These are phyloP conservation scores for Ophion obscuratus DNA, from an alignment of 2,888 invertebrate genomes.

Conservation along the genomic window DNA sequence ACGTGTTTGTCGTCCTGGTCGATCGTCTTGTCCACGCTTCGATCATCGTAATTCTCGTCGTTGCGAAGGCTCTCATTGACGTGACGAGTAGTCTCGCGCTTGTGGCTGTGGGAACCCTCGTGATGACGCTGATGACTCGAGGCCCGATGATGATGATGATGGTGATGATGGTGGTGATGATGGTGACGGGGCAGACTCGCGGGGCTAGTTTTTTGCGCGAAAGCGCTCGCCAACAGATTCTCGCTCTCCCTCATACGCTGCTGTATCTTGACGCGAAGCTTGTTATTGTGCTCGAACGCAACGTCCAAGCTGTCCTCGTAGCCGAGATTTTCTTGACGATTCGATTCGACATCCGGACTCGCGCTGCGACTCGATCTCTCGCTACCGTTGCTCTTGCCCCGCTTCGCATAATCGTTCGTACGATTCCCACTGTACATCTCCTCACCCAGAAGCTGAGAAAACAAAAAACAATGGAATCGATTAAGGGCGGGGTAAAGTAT, in stretches of 20 bases:
- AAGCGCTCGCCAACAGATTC: slow-evolving; percentile 79
- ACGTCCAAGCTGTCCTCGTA: slow-evolving; percentile 83
- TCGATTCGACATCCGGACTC: slow-evolving; percentile 74
- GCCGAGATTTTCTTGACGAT: slow-evolving; percentile 78
- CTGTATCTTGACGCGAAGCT: slow-evolving; percentile 82
- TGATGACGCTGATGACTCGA: slow-evolving; percentile 58
- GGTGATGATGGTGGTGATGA: slow-evolving; percentile 65
- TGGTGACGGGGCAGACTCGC: slow-evolving; percentile 58
- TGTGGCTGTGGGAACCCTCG: slow-evolving; percentile 45
- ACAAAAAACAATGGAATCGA: not conserved
- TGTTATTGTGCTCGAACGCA: slow-evolving; percentile 82
- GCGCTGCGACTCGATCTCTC: slow-evolving; percentile 78
- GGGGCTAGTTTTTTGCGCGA: slow-evolving; percentile 74
- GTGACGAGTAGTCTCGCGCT: slow-evolving; percentile 52
- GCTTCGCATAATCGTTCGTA: slow-evolving; percentile 76
- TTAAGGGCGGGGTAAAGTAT: too few relatives aligned
- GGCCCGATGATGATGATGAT: slow-evolving; percentile 61
- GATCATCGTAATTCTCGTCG: slow-evolving; percentile 48
- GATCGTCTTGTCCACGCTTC: slow-evolving; percentile 51
- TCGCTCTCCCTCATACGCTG: slow-evolving; percentile 82
- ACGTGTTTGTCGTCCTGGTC: slow-evolving; percentile 57
- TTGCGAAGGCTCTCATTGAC: slow-evolving; percentile 41
- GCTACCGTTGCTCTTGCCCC: slow-evolving; percentile 69
- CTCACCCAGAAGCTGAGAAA: slow-evolving; percentile 80
- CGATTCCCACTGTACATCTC: slow-evolving; percentile 79